Evolutionary conservation across 1,140 invertebrate species (phyloP).

Genomic region (Lanistes nyassanus): DNA sequence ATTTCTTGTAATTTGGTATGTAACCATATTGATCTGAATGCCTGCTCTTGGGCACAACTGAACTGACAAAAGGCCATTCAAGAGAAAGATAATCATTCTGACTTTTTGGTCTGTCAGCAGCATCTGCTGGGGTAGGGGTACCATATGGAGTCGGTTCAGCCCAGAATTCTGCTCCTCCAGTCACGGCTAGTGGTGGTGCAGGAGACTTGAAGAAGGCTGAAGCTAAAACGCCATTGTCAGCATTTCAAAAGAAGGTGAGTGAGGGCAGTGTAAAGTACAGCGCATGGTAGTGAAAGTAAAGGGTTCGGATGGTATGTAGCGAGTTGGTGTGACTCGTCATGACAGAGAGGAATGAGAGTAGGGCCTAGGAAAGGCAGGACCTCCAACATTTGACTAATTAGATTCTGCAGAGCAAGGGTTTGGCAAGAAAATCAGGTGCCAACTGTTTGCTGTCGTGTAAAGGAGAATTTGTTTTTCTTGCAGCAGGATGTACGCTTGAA

Average conservation of each 20-base stretch:
- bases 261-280: neutral
- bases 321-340: neutral
- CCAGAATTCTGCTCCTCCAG: slow-evolving; percentile 20
- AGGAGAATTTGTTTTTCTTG: slow-evolving; percentile 16
- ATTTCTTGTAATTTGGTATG: too few species aligned
- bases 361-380: neutral
- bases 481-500: slow-evolving; percentile 70
- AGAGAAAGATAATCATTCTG: too few species aligned
- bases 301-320: neutral
- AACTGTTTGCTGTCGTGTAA: neutral
- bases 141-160: slow-evolving; percentile 43
- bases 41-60: too few species aligned
- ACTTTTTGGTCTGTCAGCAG: slow-evolving; percentile 25
- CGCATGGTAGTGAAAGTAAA: neutral
- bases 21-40: too few species aligned
- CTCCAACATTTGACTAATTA: too few species aligned
- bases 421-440: neutral
- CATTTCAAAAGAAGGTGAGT: neutral
- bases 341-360: too few species aligned
- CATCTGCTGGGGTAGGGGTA: slow-evolving; percentile 54
- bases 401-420: neutral
- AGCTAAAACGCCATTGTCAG: neutral
- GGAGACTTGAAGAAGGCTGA: slow-evolving; percentile 17
- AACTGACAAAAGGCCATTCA: too few species aligned
- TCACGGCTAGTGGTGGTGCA: slow-evolving; percentile 16